These are phyloP conservation scores for Formicarius rufipectus DNA, from an alignment of 2,113 vertebrate species.

Conservation along the genomic window DNA sequence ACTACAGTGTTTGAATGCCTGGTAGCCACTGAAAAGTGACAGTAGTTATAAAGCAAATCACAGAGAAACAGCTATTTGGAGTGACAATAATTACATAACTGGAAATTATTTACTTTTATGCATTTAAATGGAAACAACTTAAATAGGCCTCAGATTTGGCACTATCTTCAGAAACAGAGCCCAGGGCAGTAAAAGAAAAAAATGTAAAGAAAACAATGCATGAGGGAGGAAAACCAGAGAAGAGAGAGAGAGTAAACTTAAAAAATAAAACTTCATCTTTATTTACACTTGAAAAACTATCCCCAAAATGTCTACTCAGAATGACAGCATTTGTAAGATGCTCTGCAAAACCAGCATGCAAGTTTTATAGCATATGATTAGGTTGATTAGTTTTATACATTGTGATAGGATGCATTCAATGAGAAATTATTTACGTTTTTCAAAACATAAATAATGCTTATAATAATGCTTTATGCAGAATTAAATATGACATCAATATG, in stretches of 20 bases:
- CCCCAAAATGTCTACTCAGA: not conserved
- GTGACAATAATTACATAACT: conserved; percentile 38
- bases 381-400: not conserved
- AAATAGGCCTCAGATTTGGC: not conserved
- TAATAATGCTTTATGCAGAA: not conserved
- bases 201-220: not conserved
- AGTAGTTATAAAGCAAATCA: not conserved
- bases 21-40: conserved; percentile 24
- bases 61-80: conserved; percentile 5
- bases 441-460: not conserved
- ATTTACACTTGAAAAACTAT: not conserved
- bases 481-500: not conserved
- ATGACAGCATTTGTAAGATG: not conserved
- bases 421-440: not conserved
- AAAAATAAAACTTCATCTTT: not conserved
- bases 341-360: not conserved
- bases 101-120: conserved; percentile 46
- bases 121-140: conserved; percentile 24
- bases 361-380: not conserved
- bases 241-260: not conserved
- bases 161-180: not conserved
- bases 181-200: not conserved
- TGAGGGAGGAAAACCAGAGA: not conserved
- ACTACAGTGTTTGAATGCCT: not conserved
- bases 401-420: not conserved